Evolutionary conservation across 2,113 vertebrate genomes (phyloP).

Genomic region (Oncorhynchus nerka): DNA sequence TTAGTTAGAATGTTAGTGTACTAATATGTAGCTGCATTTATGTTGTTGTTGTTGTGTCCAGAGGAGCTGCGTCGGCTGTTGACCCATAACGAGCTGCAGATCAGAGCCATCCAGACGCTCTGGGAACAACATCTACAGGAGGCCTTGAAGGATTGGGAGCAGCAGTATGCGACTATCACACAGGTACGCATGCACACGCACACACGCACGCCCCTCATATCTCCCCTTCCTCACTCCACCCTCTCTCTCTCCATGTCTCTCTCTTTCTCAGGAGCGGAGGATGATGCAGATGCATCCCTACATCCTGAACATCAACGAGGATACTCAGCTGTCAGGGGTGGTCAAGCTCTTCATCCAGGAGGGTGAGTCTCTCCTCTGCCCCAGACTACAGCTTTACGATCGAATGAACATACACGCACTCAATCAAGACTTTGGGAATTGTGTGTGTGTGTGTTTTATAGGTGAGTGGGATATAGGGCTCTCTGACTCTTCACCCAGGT

Average conservation of each 20-base stretch:
- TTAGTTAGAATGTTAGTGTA: background rate
- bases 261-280: slow-evolving; percentile 72
- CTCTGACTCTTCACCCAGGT: slow-evolving; percentile 61
- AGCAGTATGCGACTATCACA: slow-evolving; percentile 72
- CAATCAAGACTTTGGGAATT: background rate
- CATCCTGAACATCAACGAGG: slow-evolving; percentile 85
- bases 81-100: slow-evolving; percentile 75
- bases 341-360: slow-evolving; percentile 84
- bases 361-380: slow-evolving; percentile 58
- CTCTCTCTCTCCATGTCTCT: background rate
- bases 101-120: slow-evolving; percentile 67
- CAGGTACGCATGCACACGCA: slow-evolving; percentile 61
- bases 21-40: background rate
- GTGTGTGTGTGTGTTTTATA: slow-evolving; percentile 43
- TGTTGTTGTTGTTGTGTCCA: slow-evolving; percentile 42
- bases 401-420: background rate
- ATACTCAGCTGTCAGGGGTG: slow-evolving; percentile 84
- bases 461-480: slow-evolving; percentile 80
- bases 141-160: slow-evolving; percentile 80
- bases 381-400: background rate
- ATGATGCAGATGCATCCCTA: slow-evolving; percentile 84
- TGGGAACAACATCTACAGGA: slow-evolving; percentile 83
- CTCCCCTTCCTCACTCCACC: too few species aligned
- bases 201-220: background rate
- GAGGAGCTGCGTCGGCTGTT: slow-evolving; percentile 73